Evolutionary conservation across 2,113 vertebrate genomes (phyloP), one percentile per base, ranked within the genome.

Genomic region (Istiophorus platypterus): DNA sequence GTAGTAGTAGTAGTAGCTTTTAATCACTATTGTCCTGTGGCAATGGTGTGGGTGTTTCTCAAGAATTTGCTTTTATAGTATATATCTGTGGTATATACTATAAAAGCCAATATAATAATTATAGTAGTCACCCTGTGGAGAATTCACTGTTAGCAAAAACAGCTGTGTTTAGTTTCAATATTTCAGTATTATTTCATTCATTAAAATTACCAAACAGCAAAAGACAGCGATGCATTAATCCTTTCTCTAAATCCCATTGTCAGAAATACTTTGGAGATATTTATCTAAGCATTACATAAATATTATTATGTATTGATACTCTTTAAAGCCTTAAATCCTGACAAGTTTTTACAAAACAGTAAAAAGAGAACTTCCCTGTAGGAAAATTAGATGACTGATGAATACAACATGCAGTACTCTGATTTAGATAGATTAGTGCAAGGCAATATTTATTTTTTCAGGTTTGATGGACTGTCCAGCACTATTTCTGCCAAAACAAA

Each of bases 1-100:
- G 78, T 71, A 63, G 63, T 26, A 59, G 78, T 71, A 63, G 63
- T 26, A 59, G 78, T 71, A 63, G 63, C 71, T 70, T 80, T 86
- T 78, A 65, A 80, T 62, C 54, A 65, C 74, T 26, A 24, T 51
- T 86, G 86, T 66, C 9, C 49, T 18, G 56, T 56, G 42, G 14
- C 39, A 78, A 34, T 7, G 12, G 70, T 73, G 81, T 85, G 58
- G 37, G 85, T 58, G 72, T 68, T 26, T 74, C 72, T 71, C 45
- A 47, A 69, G 82, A 82, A 82, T 78, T 41, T 63, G 10, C 49
- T 57, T 24, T 51, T 31, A 63, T 74, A 34, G 34, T 73, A n/a
- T n/a, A n/a, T n/a, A n/a, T n/a, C n/a, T n/a, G n/a, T n/a, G n/a
- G n/a, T n/a, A n/a, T n/a, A n/a, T n/a, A n/a, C n/a, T n/a, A n/a